Base-by-base conservation (phyloP, 2,888 invertebrate genomes). In the Embidobia sp. region DNA sequence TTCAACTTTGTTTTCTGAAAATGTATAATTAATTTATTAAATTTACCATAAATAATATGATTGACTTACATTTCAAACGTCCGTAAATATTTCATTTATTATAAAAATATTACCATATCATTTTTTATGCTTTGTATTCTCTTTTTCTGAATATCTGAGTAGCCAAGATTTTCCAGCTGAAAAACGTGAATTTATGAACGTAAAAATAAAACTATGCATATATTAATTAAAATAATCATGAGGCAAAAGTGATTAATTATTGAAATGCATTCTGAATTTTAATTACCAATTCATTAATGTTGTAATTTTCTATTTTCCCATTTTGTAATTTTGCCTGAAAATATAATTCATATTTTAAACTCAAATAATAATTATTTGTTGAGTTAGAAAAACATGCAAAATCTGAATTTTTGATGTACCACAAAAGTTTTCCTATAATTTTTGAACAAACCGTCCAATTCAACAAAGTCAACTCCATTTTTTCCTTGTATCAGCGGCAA, bases 61-160 rank as follows among this genome's bases (percentile, higher is more conserved):
- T n/a, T n/a, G n/a, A n/a, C n/a, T n/a, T n/a, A n/a, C n/a, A n/a
- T n/a, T n/a, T n/a, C n/a, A n/a, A n/a, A n/a, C n/a, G n/a, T n/a
- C n/a, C n/a, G n/a, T n/a, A n/a, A n/a, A n/a, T n/a, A n/a, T n/a
- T n/a, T n/a, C n/a, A n/a, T n/a, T n/a, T n/a, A n/a, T n/a, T n/a
- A n/a, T n/a, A n/a, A n/a, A 19, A 42, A 42, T 10, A 19, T 8
- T 51, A 51, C 51, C 51, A 51, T 5, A 51, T 51, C 33, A 1
- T 19, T 1, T 51, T 51, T 51, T 33, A 51, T 51, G 7, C 33
- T 31, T 19, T 31, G 1, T n/a, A 49, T 49, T 33, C 49, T 49
- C 13, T 11, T 31, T 19, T 26, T 31, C 27, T 49, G 49, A 18
- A 2, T 19, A 6, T 19, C 10, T 11, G 49, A 49, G 7, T 49